phyloP scores from a whole-genome alignment of 2,888 invertebrate species.

The Eupeodes latifasciatus region DNA sequence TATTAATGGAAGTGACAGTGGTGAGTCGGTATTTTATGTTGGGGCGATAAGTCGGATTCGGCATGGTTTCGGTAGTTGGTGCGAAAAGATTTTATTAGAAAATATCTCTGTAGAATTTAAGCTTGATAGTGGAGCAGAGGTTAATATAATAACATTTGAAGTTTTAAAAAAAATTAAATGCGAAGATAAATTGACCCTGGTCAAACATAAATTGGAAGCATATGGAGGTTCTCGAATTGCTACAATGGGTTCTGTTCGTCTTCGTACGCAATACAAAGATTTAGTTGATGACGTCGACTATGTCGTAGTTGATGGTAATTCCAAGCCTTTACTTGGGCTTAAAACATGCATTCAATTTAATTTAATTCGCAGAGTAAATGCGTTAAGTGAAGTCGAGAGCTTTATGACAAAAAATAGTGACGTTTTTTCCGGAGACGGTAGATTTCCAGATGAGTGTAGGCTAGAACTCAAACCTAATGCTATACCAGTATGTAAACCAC shows the following conservation, averaged over 20 bases:
- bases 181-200: constrained; percentile 12
- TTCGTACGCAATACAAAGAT: constrained; percentile 36
- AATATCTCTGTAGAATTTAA: constrained; percentile 5
- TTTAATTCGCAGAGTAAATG: too few relatives aligned
- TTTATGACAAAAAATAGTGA: constrained; percentile 37
- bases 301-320: constrained; percentile 28
- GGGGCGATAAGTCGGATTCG: constrained; percentile 33
- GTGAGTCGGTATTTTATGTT: constrained; percentile 28
- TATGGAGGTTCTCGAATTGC: constrained; percentile 38
- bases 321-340: constrained; percentile 30
- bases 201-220: constrained; percentile 15
- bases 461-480: constrained; percentile 13
- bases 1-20: constrained; percentile 11
- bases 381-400: background rate
- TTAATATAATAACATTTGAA: constrained; percentile 5
- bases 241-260: background rate
- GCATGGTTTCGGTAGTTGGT: constrained; percentile 30
- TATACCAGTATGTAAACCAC: constrained; percentile 46
- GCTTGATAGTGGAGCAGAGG: constrained; percentile 38
- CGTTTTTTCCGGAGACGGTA: constrained; percentile 35
- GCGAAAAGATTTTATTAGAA: constrained; percentile 5
- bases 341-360: constrained; percentile 33
- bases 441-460: constrained; percentile 45
- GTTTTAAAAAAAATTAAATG: constrained; percentile 10
- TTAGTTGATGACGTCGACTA: constrained; percentile 27